A percentile compares a stretch with the other conserved stretches of the same genome.
phyloP scores from a whole-genome alignment of 1,140 invertebrate species.

The Adoxophyes honmai region DNA sequence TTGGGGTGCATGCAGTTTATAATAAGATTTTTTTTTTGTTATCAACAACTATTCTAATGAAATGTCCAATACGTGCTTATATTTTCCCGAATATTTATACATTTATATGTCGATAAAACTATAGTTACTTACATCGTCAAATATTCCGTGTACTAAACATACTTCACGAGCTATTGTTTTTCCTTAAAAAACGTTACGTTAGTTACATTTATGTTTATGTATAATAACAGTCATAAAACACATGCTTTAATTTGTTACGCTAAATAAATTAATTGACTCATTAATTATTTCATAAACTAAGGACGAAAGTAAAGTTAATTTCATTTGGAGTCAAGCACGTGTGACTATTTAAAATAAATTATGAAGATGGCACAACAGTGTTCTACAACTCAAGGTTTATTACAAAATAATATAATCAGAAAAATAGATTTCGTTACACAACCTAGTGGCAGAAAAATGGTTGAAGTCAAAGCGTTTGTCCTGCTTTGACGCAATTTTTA shows the following conservation, averaged over 20 bases:
- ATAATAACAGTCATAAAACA: constrained; percentile 14
- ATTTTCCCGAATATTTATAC: constrained; percentile 12
- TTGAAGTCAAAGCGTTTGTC: no score
- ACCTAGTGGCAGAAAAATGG: constrained; percentile 30
- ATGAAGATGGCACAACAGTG: constrained; percentile 14
- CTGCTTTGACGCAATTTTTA: no score
- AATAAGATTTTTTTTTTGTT: background rate
- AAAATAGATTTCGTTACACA: constrained; percentile 46
- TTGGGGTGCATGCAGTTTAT: constrained; percentile 13
- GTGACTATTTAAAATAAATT: constrained; percentile 15
- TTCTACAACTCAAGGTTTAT: background rate
- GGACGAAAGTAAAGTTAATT: background rate
- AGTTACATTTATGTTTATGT: background rate
- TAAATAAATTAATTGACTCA: constrained; percentile 15
- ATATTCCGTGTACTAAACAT: constrained; percentile 2
- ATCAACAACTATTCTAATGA: constrained; percentile 13
- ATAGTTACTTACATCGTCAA: constrained; percentile 4
- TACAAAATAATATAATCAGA: constrained; percentile 1
- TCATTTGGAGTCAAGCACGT: constrained; percentile 10
- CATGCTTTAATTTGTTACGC: constrained; percentile 9
- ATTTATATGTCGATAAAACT: constrained; percentile 3
- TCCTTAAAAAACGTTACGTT: constrained; percentile 5
- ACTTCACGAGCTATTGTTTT: background rate
- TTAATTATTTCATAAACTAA: constrained; percentile 12
- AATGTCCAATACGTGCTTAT: constrained; percentile 16